Conservation (phyloP, 2,113 vertebrate species). For the Psittacus erithacus region DNA sequence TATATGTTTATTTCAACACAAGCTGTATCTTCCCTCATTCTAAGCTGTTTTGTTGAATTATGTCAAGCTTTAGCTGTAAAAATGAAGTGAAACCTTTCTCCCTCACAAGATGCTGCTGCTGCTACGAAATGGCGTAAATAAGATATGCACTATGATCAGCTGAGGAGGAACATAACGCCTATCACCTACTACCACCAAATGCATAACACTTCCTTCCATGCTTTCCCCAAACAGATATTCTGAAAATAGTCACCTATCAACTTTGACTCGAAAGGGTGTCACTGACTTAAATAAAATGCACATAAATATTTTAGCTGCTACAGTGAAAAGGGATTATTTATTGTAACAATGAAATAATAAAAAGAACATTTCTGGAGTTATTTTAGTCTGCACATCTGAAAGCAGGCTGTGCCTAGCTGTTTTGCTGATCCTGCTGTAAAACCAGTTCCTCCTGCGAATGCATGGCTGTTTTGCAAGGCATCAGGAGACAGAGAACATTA, state of each 20-base stretch:
- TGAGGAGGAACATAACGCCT: background rate
- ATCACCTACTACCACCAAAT: conserved; percentile 30
- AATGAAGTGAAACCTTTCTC: conserved; percentile 30
- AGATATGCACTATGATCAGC: conserved; percentile 28
- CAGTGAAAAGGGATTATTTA: conserved; percentile 44
- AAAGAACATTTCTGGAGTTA: conserved; percentile 31
- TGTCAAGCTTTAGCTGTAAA: conserved; percentile 41
- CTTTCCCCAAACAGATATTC: conserved; percentile 3
- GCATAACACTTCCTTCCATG: background rate
- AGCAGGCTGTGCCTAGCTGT: background rate
- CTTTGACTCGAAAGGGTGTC: conserved; percentile 53
- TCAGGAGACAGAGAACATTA: background rate
- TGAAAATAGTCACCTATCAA: conserved; percentile 37
- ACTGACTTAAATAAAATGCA: conserved; percentile 57
- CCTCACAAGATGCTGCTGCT: background rate
- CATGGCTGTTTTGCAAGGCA: background rate
- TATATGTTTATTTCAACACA: conserved; percentile 32
- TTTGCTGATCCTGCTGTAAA: conserved; percentile 56
- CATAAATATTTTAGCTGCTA: conserved; percentile 57
- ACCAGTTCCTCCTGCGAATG: conserved; percentile 23
- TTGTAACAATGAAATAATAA: conserved; percentile 38
- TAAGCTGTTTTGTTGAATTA: conserved; percentile 35
- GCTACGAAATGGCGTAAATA: conserved; percentile 22
- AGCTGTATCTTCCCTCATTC: background rate
- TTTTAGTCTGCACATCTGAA: conserved; percentile 24